phyloP scores from a whole-genome alignment of 2,113 vertebrate genomes.

The Andinoacara biseriatus region DNA sequence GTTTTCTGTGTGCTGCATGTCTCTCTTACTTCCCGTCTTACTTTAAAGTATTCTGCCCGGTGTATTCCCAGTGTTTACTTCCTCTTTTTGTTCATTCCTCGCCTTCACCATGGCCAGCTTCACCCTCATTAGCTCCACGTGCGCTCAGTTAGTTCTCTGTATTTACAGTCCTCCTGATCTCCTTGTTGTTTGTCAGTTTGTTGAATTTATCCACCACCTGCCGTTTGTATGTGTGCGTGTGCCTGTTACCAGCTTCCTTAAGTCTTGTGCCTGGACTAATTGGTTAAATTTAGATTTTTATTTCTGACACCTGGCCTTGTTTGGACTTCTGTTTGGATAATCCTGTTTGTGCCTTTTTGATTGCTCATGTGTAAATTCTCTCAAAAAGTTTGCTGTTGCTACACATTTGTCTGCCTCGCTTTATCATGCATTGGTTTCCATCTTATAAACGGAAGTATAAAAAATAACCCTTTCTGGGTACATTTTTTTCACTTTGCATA shows the following conservation, averaged over 20 bases:
- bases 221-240: background rate
- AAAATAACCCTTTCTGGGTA: background rate
- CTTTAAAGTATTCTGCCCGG: accelerated
- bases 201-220: background rate
- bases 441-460: background rate
- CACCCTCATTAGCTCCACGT: background rate
- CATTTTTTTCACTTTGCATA: background rate
- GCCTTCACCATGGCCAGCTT: no score
- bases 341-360: background rate
- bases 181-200: background rate
- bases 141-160: background rate
- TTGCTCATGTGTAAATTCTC: background rate
- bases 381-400: background rate
- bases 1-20: background rate
- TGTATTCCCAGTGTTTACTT: background rate
- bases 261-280: background rate
- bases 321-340: background rate
- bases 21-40: background rate
- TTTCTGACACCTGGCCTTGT: background rate
- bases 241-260: background rate
- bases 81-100: background rate
- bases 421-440: background rate
- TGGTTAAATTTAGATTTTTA: background rate
- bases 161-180: background rate
- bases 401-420: background rate